phyloP scores from a whole-genome alignment of 2,797 vertebrate species.

The Callimico goeldii region DNA sequence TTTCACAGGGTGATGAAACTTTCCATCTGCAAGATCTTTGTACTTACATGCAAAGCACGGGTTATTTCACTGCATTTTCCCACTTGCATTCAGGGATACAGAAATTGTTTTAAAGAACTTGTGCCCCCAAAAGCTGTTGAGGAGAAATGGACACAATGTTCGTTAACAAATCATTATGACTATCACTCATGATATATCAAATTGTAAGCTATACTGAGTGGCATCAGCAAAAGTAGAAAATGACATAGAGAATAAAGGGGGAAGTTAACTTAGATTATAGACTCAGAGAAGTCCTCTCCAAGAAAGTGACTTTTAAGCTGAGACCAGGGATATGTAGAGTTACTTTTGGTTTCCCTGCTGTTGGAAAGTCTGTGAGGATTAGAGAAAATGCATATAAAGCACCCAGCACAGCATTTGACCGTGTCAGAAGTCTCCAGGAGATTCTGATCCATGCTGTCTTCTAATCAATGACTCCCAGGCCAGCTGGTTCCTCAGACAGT shows the following conservation, averaged over 20 bases:
- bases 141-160: background rate
- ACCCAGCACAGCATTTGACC: background rate
- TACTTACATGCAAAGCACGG: background rate
- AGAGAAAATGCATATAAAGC: background rate
- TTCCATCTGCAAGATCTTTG: background rate
- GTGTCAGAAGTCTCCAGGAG: background rate
- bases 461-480: too few relatives aligned
- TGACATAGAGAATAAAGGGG: background rate
- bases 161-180: background rate
- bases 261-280: background rate
- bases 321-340: background rate
- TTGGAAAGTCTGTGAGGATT: background rate
- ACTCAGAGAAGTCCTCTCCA: background rate
- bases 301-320: constrained; percentile 24
- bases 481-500: background rate
- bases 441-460: background rate
- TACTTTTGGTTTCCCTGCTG: background rate
- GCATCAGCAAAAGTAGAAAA: background rate
- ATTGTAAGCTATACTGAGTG: background rate
- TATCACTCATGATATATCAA: background rate
- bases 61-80: background rate
- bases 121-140: background rate
- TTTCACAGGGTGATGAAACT: background rate
- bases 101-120: background rate
- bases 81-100: background rate